Evolutionary conservation across 92 coral and sea anemone genomes (phyloP).

Genomic region (Siderastrea siderea): DNA sequence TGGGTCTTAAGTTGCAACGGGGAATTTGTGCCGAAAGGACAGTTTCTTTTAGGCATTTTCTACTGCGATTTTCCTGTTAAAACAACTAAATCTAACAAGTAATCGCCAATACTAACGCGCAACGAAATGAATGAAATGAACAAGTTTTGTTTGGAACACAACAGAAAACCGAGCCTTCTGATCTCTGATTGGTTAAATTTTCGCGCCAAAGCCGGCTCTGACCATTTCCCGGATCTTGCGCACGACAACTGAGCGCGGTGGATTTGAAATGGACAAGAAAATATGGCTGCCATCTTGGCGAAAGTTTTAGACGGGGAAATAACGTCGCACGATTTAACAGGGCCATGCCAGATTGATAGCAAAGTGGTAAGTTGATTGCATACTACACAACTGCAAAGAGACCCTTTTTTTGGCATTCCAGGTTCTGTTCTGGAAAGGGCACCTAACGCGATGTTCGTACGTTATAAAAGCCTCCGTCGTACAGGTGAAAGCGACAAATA

Average conservation of each 20-base stretch:
- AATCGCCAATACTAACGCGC: not conserved
- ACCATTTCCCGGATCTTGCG: slow-evolving; percentile 34
- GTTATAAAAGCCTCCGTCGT: no score
- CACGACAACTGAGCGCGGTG: slow-evolving; percentile 74
- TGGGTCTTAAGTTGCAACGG: slow-evolving; percentile 94
- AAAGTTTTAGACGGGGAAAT: slow-evolving; percentile 77
- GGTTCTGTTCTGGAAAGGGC: no score
- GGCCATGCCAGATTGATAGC: not conserved
- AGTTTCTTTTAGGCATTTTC: slow-evolving; percentile 90
- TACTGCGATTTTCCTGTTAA: not conserved
- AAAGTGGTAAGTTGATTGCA: slow-evolving; percentile 16
- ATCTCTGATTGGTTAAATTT: slow-evolving; percentile 80
- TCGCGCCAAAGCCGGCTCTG: slow-evolving; percentile 78
- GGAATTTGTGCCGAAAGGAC: slow-evolving; percentile 81
- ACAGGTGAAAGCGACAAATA: no score
- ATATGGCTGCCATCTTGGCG: slow-evolving; percentile 83
- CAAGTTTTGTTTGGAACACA: not conserved
- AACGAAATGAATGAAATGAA: not conserved
- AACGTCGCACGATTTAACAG: slow-evolving; percentile 57
- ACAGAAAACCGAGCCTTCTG: slow-evolving; percentile 21
- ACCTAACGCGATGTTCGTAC: no score
- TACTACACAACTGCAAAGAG: not conserved
- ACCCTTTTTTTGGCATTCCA: not conserved
- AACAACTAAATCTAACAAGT: no score
- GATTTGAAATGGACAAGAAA: slow-evolving; percentile 64